A percentile compares a stretch with the other conserved stretches of the same genome.
Evolutionary conservation across 2,888 invertebrate species (phyloP).

Genomic region (Clostera curtula): DNA sequence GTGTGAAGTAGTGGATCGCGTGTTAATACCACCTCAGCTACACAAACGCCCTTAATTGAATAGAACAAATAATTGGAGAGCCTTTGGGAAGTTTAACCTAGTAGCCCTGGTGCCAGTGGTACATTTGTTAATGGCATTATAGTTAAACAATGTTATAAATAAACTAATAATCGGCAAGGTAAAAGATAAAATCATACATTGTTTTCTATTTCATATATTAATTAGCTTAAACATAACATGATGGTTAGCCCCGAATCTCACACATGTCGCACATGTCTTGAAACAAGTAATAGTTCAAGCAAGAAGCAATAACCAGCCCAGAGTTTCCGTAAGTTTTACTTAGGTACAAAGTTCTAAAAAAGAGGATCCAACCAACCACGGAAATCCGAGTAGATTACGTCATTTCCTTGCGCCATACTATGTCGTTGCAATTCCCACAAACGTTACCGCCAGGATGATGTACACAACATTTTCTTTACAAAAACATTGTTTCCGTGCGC

Average conservation of each 20-base stretch:
- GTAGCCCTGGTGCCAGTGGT: no score
- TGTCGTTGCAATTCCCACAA: slow-evolving; percentile 22
- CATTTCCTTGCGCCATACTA: slow-evolving; percentile 18
- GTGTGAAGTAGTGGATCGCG: slow-evolving; percentile 27
- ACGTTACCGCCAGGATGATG: slow-evolving; percentile 15
- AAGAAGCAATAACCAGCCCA: neutral
- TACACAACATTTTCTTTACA: slow-evolving; percentile 23
- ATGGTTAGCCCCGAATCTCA: no score
- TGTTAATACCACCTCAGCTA: slow-evolving; percentile 34
- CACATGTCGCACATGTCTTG: no score
- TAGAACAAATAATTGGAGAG: no score
- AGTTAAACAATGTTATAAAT: no score
- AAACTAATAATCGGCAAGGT: no score
- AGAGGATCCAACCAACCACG: slow-evolving; percentile 7
- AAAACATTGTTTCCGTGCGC: slow-evolving; percentile 25
- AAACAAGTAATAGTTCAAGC: no score
- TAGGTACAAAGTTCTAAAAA: slow-evolving; percentile 13
- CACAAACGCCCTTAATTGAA: slow-evolving; percentile 28
- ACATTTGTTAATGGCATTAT: no score
- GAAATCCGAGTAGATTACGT: slow-evolving; percentile 22
- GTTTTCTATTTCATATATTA: no score
- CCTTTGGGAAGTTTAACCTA: no score
- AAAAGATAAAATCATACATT: no score
- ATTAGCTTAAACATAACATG: no score
- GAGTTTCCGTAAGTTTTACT: slow-evolving; percentile 2